Base-by-base conservation (phyloP, 1,140 invertebrate genomes). In the Cotesia glomerata region DNA sequence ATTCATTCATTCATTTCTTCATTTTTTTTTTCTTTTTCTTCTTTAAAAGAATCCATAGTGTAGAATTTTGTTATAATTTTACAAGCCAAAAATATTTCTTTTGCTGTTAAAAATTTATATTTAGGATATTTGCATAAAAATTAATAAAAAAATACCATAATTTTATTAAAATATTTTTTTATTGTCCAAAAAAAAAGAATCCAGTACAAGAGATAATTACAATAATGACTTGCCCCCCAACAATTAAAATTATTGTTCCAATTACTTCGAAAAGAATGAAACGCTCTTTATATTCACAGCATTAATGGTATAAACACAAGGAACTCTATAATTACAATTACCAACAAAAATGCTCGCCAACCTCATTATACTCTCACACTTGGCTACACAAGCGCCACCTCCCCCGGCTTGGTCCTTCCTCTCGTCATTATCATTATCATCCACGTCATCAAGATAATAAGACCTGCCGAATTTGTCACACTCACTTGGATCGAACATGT, bases 261-360 rank as follows among this genome's bases (percentile, higher is more conserved):
- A 73, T 78, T 0, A 74, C 73, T 74, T 75, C 5, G 79, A 78
- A 58, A 85, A 82, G 61, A 85, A 85, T 32, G 78, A 77, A 14
- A 85, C 18, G 16, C 69, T 73, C 32, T 78, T 8, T 5, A 85
- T 65, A 39, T 83, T 81, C 5, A 85, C 71, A 4, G 81, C 81
- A 67, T 82, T 83, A 11, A 86, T 26, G 0, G 81, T 82, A 45
- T 84, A 86, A 16, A 81, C 76, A 11, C 77, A 78, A 1, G 81
- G 81, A 7, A 71, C 75, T 52, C 72, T 78, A 8, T 80, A 77
- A 9, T 77, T 80, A 51, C 78, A 83, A 56, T 84, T 80, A 0
- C 59, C 58, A 0, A 84, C 71, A 34, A 84, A 80, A 7, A 79
- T 45, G 32, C 58, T 75, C 5, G 79, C 78, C 35, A 86, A 68